Percentiles rank a stretch among this genome's conserved stretches.
phyloP scores from a whole-genome alignment of 2,888 invertebrate genomes.

The Marronus borbonicus region DNA sequence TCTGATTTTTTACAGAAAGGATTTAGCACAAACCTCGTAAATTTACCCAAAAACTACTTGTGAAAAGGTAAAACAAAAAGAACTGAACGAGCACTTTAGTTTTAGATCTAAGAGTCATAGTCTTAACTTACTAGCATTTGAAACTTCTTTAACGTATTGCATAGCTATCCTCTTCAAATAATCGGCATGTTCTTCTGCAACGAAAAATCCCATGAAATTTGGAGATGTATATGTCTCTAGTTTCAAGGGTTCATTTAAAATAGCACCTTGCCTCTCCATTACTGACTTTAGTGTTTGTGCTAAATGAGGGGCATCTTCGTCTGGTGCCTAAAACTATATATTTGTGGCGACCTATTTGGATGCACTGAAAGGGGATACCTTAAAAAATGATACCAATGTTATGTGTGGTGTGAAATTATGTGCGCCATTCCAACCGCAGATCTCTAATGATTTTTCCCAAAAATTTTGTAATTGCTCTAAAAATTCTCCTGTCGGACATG shows the following conservation, averaged over 20 bases:
- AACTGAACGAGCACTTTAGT: not conserved
- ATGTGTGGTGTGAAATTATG: conserved; percentile 93
- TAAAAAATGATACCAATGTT: conserved; percentile 91
- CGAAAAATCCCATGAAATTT: conserved; percentile 93
- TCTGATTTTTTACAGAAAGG: too few relatives aligned
- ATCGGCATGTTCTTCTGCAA: conserved; percentile 86
- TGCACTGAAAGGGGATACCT: conserved; percentile 72
- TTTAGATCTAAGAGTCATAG: too few relatives aligned
- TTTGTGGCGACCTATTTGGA: not conserved
- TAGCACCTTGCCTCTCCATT: conserved; percentile 80
- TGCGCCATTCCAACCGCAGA: conserved; percentile 91
- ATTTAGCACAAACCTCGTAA: too few relatives aligned
- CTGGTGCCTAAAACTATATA: conserved; percentile 77
- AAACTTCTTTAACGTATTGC: conserved; percentile 86
- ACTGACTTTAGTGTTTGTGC: conserved; percentile 82
- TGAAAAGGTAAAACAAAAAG: not conserved
- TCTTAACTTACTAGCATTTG: conserved; percentile 77
- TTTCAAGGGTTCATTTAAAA: conserved; percentile 78
- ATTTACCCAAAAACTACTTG: too few relatives aligned
- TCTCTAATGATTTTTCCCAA: conserved; percentile 82
- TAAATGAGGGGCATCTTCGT: conserved; percentile 80
- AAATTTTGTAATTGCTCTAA: conserved; percentile 82
- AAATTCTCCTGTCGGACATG: conserved; percentile 86
- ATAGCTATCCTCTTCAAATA: conserved; percentile 85
- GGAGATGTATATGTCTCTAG: conserved; percentile 89